phyloP scores from a whole-genome alignment of 2,888 invertebrate genomes.

The Hemithea aestivaria region DNA sequence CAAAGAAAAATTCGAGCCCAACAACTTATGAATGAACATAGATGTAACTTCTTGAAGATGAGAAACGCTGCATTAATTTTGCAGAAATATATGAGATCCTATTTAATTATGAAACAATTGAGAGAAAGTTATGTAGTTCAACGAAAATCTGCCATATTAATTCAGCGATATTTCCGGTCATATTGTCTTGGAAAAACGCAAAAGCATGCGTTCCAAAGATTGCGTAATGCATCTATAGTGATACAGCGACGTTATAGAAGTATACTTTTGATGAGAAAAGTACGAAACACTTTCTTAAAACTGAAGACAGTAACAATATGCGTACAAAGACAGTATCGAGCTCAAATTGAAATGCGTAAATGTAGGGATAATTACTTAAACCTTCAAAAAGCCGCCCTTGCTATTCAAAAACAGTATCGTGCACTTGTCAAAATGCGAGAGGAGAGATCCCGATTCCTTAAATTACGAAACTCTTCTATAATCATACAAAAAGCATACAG shows the following conservation, averaged over 20 bases:
- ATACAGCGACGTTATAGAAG: slow-evolving; percentile 63
- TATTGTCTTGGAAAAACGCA: slow-evolving; percentile 31
- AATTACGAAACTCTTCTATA: slow-evolving; percentile 44
- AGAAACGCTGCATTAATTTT: slow-evolving; percentile 58
- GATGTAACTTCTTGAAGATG: slow-evolving; percentile 50
- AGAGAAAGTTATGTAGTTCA: slow-evolving; percentile 38
- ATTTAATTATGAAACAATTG: slow-evolving; percentile 41
- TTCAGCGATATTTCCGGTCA: slow-evolving; percentile 36
- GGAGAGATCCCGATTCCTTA: slow-evolving; percentile 40
- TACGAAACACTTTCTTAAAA: slow-evolving; percentile 36
- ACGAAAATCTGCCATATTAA: slow-evolving; percentile 40
- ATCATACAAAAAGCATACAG: slow-evolving; percentile 62
- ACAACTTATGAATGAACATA: slow-evolving; percentile 50
- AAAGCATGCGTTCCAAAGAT: slow-evolving; percentile 29
- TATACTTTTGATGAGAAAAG: slow-evolving; percentile 47
- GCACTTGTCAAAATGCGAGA: slow-evolving; percentile 54
- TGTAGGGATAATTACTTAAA: slow-evolving; percentile 34
- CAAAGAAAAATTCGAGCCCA: slow-evolving; percentile 74
- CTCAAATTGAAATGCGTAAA: slow-evolving; percentile 45
- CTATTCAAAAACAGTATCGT: slow-evolving; percentile 62
- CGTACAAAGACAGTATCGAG: slow-evolving; percentile 58
- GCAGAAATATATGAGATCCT: slow-evolving; percentile 70
- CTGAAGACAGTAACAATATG: slow-evolving; percentile 37
- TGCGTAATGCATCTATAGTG: slow-evolving; percentile 38
- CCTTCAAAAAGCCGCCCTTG: slow-evolving; percentile 45